phyloP scores from a whole-genome alignment of 1,140 invertebrate species.

The Melipona quadrifasciata region DNA sequence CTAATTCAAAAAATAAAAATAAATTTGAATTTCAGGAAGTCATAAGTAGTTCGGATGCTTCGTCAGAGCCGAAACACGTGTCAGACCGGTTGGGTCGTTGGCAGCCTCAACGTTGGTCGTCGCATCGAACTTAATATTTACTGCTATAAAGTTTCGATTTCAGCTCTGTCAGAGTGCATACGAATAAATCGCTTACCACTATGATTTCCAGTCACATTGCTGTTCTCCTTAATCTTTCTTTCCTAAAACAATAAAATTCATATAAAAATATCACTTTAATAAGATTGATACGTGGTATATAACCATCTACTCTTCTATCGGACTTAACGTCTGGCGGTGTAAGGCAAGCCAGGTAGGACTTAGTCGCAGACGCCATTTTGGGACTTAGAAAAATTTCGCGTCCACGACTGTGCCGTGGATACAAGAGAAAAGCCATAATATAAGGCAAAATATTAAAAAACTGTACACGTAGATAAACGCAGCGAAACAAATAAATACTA shows the following conservation, averaged over 20 bases:
- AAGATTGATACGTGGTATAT: neutral
- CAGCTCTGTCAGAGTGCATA: slow-evolving; percentile 28
- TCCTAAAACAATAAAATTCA: slow-evolving; percentile 72
- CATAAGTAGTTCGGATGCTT: slow-evolving; percentile 25
- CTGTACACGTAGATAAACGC: slow-evolving; percentile 45
- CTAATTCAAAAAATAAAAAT: slow-evolving; percentile 31
- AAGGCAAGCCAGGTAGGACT: slow-evolving; percentile 80
- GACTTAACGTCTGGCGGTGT: slow-evolving; percentile 43
- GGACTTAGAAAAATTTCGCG: slow-evolving; percentile 91
- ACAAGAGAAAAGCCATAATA: slow-evolving; percentile 73
- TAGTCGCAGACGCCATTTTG: slow-evolving; percentile 91
- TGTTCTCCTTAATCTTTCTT: slow-evolving; percentile 77
- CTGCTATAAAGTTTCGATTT: slow-evolving; percentile 36
- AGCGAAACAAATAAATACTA: neutral
- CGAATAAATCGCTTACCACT: slow-evolving; percentile 72
- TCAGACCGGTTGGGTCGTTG: slow-evolving; percentile 50
- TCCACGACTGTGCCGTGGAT: slow-evolving; percentile 60
- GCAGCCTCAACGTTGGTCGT: slow-evolving; percentile 30
- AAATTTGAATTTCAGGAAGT: slow-evolving; percentile 38
- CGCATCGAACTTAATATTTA: slow-evolving; percentile 25
- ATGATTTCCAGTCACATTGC: slow-evolving; percentile 75
- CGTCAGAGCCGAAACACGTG: slow-evolving; percentile 51
- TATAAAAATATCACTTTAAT: slow-evolving; percentile 1
- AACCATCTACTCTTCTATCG: slow-evolving; percentile 42
- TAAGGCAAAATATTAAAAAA: slow-evolving; percentile 51